Percentiles rank a stretch among this genome's conserved stretches.
Conservation (phyloP, 1,140 invertebrate genomes). For the Wasmannia auropunctata region DNA sequence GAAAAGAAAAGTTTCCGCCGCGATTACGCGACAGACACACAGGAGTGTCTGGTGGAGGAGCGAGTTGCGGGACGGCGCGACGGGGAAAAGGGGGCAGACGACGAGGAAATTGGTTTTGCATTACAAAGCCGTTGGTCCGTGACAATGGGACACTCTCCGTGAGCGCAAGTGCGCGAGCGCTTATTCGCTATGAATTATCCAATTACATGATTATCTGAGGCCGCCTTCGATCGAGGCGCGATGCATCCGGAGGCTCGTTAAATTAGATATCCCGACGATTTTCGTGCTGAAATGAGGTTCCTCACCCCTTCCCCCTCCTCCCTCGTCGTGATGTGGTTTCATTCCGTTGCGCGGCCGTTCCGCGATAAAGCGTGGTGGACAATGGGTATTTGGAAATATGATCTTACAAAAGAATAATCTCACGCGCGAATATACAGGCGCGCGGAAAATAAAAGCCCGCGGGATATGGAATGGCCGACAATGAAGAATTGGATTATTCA, state of each 20-base stretch:
- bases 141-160: slow-evolving; percentile 61
- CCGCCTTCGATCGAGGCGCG: slow-evolving; percentile 15
- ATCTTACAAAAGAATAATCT: slow-evolving; percentile 18
- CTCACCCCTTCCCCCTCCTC: background rate
- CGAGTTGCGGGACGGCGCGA: background rate
- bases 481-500: slow-evolving; percentile 49
- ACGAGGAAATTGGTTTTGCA: slow-evolving; percentile 66
- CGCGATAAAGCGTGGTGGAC: slow-evolving; percentile 3
- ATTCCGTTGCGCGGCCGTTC: background rate
- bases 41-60: background rate
- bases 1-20: slow-evolving; percentile 29
- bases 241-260: slow-evolving; percentile 36
- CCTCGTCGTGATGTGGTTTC: background rate
- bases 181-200: slow-evolving; percentile 70
- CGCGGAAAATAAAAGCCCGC: slow-evolving; percentile 41
- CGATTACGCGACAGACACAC: slow-evolving; percentile 33
- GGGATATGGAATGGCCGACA: background rate
- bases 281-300: slow-evolving; percentile 12
- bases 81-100: background rate
- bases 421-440: slow-evolving; percentile 1
- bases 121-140: slow-evolving; percentile 69
- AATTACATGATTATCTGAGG: slow-evolving; percentile 65
- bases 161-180: slow-evolving; percentile 55
- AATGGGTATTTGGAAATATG: slow-evolving; percentile 29
- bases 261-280: slow-evolving; percentile 7